phyloP scores from a whole-genome alignment of 2,113 vertebrate species.

The Puntigrus tetrazona region DNA sequence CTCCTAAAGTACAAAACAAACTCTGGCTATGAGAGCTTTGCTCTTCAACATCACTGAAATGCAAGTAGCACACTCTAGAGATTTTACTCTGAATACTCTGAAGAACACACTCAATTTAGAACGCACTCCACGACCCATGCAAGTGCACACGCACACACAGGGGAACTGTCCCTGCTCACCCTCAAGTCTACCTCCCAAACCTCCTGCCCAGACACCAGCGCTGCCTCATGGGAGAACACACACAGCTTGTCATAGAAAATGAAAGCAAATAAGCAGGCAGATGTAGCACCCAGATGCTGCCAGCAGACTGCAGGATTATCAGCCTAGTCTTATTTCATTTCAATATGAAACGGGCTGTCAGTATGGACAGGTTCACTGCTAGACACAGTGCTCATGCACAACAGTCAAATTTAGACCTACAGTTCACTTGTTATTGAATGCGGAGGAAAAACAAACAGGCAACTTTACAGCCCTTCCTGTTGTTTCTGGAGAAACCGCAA shows the following conservation, averaged over 20 bases:
- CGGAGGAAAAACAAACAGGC: background rate
- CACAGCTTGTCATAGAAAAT: slow-evolving; percentile 11
- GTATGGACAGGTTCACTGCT: background rate
- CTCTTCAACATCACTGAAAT: slow-evolving; percentile 5
- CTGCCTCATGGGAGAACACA: slow-evolving; percentile 20
- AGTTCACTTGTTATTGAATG: background rate
- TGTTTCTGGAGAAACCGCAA: background rate
- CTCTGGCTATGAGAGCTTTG: background rate
- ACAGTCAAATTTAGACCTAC: background rate
- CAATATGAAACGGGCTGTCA: slow-evolving; percentile 10
- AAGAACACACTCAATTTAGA: background rate
- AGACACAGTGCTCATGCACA: slow-evolving; percentile 1
- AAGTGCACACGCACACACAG: background rate
- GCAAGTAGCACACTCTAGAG: background rate
- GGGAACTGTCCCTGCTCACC: slow-evolving; percentile 9
- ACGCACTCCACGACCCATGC: background rate
- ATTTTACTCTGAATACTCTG: background rate
- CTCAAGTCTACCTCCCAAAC: background rate
- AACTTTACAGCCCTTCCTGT: background rate
- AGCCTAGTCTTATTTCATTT: slow-evolving; percentile 22
- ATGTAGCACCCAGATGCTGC: slow-evolving; percentile 27
- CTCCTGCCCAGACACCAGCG: background rate
- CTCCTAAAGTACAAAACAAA: background rate
- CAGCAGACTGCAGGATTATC: slow-evolving; percentile 24
- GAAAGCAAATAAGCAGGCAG: slow-evolving; percentile 29